A percentile compares a stretch with the other conserved stretches of the same genome.
These are phyloP conservation scores for Drosophila nigricruria DNA, from an alignment of 2,888 invertebrate genomes.

Conservation along the genomic window DNA sequence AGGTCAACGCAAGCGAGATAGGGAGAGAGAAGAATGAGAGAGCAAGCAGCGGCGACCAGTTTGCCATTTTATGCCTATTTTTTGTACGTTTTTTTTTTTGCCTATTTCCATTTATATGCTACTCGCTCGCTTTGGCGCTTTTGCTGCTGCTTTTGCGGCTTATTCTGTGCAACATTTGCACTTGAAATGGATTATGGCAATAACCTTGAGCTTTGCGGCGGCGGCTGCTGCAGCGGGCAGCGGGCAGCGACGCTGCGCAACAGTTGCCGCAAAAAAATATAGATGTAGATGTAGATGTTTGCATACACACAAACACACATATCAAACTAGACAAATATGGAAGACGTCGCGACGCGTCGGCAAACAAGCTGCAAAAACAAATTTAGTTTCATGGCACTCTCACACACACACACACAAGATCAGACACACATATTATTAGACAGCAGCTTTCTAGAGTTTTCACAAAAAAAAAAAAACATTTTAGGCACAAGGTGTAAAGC, in stretches of 20 bases:
- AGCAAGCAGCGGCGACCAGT: constrained; percentile 35
- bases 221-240: constrained; percentile 49
- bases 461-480: constrained; percentile 41
- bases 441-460: constrained; percentile 56
- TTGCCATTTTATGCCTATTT: constrained; percentile 56
- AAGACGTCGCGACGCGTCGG: constrained; percentile 51
- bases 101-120: constrained; percentile 56
- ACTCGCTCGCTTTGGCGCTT: constrained; percentile 23
- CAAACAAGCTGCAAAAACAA: constrained; percentile 64
- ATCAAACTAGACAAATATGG: constrained; percentile 68
- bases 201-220: constrained; percentile 76
- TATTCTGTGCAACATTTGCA: constrained; percentile 75
- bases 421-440: constrained; percentile 9
- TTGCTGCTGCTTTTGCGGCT: constrained; percentile 43
- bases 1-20: constrained; percentile 22
- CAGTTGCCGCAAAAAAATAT: constrained; percentile 64
- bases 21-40: constrained; percentile 16
- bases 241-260: constrained; percentile 53
- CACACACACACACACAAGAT: not conserved
- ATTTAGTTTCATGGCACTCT: constrained; percentile 57
- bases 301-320: constrained; percentile 30
- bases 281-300: constrained; percentile 37
- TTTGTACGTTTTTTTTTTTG: constrained; percentile 13
- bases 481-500: constrained; percentile 47
- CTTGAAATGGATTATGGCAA: constrained; percentile 83